These are phyloP conservation scores for Cosmia trapezina DNA, from an alignment of 2,888 invertebrate genomes.

Conservation along the genomic window DNA sequence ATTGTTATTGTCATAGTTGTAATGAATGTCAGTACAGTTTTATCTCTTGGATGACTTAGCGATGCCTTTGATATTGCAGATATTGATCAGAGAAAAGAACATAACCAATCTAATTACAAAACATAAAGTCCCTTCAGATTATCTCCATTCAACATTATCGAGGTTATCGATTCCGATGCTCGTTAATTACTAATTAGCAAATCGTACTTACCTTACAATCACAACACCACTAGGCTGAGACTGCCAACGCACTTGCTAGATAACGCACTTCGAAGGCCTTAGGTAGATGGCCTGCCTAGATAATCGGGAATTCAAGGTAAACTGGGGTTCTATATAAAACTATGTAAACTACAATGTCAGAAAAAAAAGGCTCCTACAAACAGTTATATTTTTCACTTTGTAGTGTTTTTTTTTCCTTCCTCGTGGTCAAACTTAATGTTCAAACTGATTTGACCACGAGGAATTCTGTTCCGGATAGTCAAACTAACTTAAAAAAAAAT, in stretches of 20 bases:
- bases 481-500: too few species aligned
- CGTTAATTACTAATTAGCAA: constrained; percentile 47
- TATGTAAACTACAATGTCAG: background rate
- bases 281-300: background rate
- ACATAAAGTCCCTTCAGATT: constrained; percentile 9
- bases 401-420: too few species aligned
- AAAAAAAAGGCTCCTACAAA: too few species aligned
- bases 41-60: background rate
- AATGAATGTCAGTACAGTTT: background rate
- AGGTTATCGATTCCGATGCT: constrained; percentile 22
- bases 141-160: constrained; percentile 13
- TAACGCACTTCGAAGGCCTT: constrained; percentile 9
- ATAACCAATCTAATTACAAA: background rate
- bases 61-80: background rate
- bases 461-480: too few species aligned
- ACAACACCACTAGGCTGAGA: constrained; percentile 10
- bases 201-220: constrained; percentile 41
- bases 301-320: background rate
- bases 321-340: background rate
- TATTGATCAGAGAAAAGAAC: background rate
- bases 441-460: too few species aligned
- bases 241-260: constrained; percentile 13
- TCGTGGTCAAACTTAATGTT: too few species aligned
- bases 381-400: too few species aligned
- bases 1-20: background rate